phyloP scores from a whole-genome alignment of 2,888 invertebrate genomes.

The Argyra leucocephala region DNA sequence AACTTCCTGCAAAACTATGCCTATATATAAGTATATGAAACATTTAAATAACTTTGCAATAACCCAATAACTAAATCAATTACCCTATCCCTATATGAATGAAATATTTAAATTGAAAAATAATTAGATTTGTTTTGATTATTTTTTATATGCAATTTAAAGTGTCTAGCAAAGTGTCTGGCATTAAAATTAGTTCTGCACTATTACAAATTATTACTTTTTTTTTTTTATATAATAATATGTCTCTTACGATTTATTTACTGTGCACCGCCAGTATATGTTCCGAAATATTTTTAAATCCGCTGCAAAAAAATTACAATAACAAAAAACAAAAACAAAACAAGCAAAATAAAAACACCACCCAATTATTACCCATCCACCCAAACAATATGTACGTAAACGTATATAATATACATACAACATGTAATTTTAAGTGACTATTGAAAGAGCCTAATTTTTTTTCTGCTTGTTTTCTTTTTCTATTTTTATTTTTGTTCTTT shows the following conservation, averaged over 20 bases:
- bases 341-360: not conserved
- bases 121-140: not conserved
- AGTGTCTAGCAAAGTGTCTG: not conserved
- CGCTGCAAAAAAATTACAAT: too few species aligned
- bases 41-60: too few species aligned
- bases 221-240: not conserved
- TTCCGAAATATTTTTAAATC: too few species aligned
- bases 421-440: not conserved
- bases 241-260: not conserved
- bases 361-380: not conserved
- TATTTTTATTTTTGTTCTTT: not conserved
- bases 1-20: too few species aligned
- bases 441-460: not conserved
- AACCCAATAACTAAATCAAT: not conserved
- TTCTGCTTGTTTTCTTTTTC: not conserved
- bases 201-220: not conserved
- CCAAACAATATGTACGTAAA: not conserved
- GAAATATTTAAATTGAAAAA: not conserved
- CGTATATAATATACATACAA: too few species aligned
- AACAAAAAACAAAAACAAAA: not conserved
- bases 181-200: not conserved
- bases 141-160: not conserved
- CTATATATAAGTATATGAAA: too few species aligned
- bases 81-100: not conserved
- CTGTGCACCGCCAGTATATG: not conserved